Evolutionary conservation across 2,113 vertebrate genomes (phyloP).

Genomic region (Elephantulus edwardii): DNA sequence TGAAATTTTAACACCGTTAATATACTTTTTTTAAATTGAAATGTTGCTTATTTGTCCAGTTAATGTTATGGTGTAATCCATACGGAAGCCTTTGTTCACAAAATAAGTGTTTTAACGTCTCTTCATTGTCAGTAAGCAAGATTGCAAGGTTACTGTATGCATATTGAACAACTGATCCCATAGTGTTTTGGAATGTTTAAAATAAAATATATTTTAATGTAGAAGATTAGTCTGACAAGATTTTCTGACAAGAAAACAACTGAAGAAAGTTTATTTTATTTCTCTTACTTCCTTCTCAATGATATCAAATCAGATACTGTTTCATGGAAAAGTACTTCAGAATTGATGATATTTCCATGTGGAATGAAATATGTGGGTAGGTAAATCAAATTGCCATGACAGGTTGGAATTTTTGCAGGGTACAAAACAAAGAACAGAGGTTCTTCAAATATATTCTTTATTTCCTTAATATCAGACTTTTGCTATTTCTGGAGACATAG

Average conservation of each 20-base stretch:
- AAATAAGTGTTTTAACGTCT: background rate
- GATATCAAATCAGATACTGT: background rate
- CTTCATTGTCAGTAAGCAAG: background rate
- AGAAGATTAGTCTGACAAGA: background rate
- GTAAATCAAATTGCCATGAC: background rate
- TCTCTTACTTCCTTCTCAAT: too few relatives aligned
- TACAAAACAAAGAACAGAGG: background rate
- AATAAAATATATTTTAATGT: background rate
- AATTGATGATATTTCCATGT: background rate
- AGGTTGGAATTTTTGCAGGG: background rate
- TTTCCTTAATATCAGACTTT: background rate
- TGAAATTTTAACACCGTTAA: background rate
- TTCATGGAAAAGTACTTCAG: background rate
- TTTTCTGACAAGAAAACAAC: background rate
- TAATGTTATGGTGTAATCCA: background rate
- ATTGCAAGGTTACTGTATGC: fast-evolving
- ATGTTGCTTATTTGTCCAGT: background rate
- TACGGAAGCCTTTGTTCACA: background rate
- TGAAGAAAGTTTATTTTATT: too few relatives aligned
- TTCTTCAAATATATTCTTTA: background rate
- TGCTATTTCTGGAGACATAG: background rate
- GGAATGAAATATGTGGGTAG: fast-evolving
- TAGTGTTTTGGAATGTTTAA: fast-evolving
- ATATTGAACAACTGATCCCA: too few relatives aligned
- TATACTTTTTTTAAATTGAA: background rate